These are phyloP conservation scores for Papilio dardanus DNA, from an alignment of 1,140 invertebrate genomes.

Conservation along the genomic window DNA sequence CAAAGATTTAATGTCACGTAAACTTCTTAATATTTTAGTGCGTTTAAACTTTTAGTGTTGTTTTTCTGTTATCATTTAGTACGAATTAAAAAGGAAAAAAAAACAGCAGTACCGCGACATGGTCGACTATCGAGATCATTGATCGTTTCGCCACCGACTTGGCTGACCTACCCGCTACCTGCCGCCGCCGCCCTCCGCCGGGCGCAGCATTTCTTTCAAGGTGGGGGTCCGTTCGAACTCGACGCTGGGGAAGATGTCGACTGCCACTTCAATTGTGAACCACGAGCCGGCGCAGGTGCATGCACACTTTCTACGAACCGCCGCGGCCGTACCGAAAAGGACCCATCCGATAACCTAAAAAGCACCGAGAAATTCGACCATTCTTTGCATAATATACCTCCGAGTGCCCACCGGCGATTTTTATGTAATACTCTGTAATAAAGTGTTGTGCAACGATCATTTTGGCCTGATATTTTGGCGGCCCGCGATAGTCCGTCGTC, in stretches of 20 bases:
- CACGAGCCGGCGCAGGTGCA: slow-evolving; percentile 30
- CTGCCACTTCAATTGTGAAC: slow-evolving; percentile 30
- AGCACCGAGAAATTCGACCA: slow-evolving; percentile 51
- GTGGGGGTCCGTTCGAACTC: slow-evolving; percentile 27
- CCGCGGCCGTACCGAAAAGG: slow-evolving; percentile 40
- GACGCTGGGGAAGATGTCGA: background rate
- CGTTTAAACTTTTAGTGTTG: background rate
- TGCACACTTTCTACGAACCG: slow-evolving; percentile 7
- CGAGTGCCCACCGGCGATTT: slow-evolving; percentile 67
- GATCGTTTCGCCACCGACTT: slow-evolving; percentile 34
- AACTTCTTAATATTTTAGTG: background rate
- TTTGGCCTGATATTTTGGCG: slow-evolving; percentile 77
- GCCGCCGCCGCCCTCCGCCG: background rate
- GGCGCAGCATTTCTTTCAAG: background rate
- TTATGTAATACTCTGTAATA: slow-evolving; percentile 77
- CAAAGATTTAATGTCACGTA: too few relatives aligned
- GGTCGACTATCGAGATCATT: slow-evolving; percentile 2
- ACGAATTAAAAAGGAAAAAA: slow-evolving; percentile 12
- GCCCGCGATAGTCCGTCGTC: slow-evolving; percentile 62
- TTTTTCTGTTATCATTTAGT: background rate
- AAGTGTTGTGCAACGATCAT: slow-evolving; percentile 69
- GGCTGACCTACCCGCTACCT: background rate
- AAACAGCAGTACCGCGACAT: background rate
- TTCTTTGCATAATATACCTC: slow-evolving; percentile 73
- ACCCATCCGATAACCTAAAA: slow-evolving; percentile 60